phyloP scores from a whole-genome alignment of 2,888 invertebrate genomes.

The Chrysodeixis includens region DNA sequence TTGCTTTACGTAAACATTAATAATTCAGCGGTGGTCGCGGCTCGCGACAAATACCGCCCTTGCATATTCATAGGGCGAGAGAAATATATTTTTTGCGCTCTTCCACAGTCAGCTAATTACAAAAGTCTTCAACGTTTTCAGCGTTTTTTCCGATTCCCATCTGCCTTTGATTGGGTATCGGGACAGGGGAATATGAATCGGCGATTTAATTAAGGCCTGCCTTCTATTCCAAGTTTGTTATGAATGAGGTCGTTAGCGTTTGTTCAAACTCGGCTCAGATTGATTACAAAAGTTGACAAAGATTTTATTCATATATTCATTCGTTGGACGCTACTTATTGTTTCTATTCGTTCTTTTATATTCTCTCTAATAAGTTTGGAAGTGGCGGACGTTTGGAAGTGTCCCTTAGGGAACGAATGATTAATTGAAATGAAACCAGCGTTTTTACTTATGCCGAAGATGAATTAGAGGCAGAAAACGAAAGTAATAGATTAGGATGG shows the following conservation, averaged over 20 bases:
- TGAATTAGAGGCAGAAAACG: conserved; percentile 52
- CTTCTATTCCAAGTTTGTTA: conserved; percentile 57
- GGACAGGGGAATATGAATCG: conserved; percentile 72
- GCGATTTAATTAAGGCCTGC: conserved; percentile 69
- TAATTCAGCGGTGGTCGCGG: conserved; percentile 66
- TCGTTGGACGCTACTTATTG: conserved; percentile 57
- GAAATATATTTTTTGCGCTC: conserved; percentile 59
- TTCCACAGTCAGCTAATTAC: conserved; percentile 62
- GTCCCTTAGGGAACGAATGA: conserved; percentile 50
- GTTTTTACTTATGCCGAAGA: conserved; percentile 53
- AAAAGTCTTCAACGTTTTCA: conserved; percentile 70
- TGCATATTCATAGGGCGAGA: conserved; percentile 65
- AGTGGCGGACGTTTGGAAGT: conserved; percentile 51
- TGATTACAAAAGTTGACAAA: conserved; percentile 63
- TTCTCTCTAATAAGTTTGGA: conserved; percentile 59
- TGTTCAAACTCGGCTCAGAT: conserved; percentile 55
- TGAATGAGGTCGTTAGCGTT: conserved; percentile 60
- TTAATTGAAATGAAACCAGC: conserved; percentile 54
- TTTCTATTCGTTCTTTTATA: conserved; percentile 56
- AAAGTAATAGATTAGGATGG: conserved; percentile 47
- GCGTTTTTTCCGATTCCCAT: conserved; percentile 63
- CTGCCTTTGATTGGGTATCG: conserved; percentile 64
- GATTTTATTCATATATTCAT: conserved; percentile 63
- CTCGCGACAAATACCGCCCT: conserved; percentile 54
- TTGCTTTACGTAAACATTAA: conserved; percentile 65